Evolutionary conservation across 2,113 vertebrate genomes (phyloP), one percentile per base, ranked within the genome.

Genomic region (Noctilio leporinus): DNA sequence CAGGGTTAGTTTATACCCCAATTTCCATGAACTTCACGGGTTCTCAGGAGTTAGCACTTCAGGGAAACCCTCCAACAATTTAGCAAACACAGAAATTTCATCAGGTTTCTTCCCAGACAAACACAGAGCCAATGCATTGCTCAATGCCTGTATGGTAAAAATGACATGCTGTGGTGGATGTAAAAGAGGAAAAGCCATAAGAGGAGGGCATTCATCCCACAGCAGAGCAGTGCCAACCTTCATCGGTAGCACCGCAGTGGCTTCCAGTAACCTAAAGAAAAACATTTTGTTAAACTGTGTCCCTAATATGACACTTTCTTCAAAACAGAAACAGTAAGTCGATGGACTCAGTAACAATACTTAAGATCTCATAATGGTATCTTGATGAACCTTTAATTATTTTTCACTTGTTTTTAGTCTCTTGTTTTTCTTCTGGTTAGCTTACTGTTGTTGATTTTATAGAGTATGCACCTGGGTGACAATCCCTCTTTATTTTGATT

Each of bases 221-320:
- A 82, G 77, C 1, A 62, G 38, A 80, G 38, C 0, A 0, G 33
- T 20, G 82, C 85, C 89, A 86, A 1, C n/a, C 84, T 59, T 35
- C 11, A 49, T 38, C 22, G 80, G 92, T 72, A 40, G 51, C 62
- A 73, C 20, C 35, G 20, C 40, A 38, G 86, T 75, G 87, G 89
- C 59, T 97, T 96, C 89, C 90, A 53, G 93, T 33, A 93, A 93
- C 57, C 55, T 75, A 96, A 96, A 96, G 77, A 92, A 97, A 97
- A 96, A 93, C 86, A 90, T 95, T 95, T 89, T 93, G 80, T 91
- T 76, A 83, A 84, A 82, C 65, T 57, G 5, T 85, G 86, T 62
- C 28, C 76, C 62, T 75, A 64, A 70, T 72, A 65, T 73, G 33
- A 83, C 35, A 57, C 30, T 89, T 90, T 91, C 73, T 91, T 95